Evolutionary conservation across 2,888 invertebrate species (phyloP).

Genomic region (Cryptus viduatorius): DNA sequence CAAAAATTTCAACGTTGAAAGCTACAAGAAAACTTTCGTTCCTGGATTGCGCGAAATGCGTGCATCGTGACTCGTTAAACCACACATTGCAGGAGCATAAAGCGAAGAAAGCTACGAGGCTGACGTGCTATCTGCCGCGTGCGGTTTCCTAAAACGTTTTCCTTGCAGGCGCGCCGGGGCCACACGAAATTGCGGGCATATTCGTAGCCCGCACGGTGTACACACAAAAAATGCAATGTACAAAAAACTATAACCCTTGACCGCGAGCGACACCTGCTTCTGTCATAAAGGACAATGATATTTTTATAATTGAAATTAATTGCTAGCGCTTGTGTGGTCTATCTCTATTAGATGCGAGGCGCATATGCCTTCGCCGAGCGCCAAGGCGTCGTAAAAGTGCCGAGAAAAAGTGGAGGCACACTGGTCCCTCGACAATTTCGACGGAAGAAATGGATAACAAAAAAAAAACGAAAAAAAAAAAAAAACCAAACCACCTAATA

Average conservation of each 20-base stretch:
- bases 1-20: conserved; percentile 12
- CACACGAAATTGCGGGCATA: conserved; percentile 66
- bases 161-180: conserved; percentile 33
- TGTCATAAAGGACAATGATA: conserved; percentile 83
- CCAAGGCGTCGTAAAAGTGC: conserved; percentile 70
- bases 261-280: conserved; percentile 81
- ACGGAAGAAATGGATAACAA: conserved; percentile 8
- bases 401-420: conserved; percentile 28
- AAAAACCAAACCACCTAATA: background rate
- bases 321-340: conserved; percentile 74
- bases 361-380: conserved; percentile 48
- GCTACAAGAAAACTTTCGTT: conserved; percentile 15
- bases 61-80: conserved; percentile 43
- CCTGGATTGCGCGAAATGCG: conserved; percentile 17
- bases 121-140: conserved; percentile 30
- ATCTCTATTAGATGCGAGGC: conserved; percentile 37
- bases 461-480: conserved; percentile 21
- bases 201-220: conserved; percentile 10
- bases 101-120: conserved; percentile 29
- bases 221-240: background rate
- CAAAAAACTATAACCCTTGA: conserved; percentile 81
- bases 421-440: conserved; percentile 24
- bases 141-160: conserved; percentile 65
- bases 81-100: conserved; percentile 22
- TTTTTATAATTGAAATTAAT: conserved; percentile 85